Percentiles rank a stretch among this genome's conserved stretches.
These are phyloP conservation scores for Platerodrilus igneus DNA, from an alignment of 2,888 invertebrate genomes.

Conservation along the genomic window DNA sequence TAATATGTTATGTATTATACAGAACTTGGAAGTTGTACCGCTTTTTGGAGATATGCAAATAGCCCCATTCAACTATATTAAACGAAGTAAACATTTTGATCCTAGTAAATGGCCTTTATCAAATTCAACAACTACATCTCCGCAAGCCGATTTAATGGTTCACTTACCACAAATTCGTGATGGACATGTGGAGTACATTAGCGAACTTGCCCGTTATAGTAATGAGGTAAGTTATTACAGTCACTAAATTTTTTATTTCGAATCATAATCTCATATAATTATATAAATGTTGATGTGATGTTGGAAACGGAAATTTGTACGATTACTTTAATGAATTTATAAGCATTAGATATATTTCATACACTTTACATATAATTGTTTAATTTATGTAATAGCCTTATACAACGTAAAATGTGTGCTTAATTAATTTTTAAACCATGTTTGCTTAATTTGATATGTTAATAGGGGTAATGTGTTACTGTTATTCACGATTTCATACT, in stretches of 20 bases:
- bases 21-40: conserved; percentile 92
- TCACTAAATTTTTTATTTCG: background rate
- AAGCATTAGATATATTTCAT: too few relatives aligned
- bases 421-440: too few relatives aligned
- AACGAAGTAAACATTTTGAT: conserved; percentile 89
- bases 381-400: too few relatives aligned
- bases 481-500: conserved; percentile 6
- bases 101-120: conserved; percentile 87
- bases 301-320: too few relatives aligned
- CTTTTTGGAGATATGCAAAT: conserved; percentile 99
- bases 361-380: too few relatives aligned
- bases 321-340: too few relatives aligned
- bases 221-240: conserved; percentile 57
- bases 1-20: conserved; percentile 57
- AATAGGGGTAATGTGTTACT: background rate
- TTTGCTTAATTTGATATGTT: too few relatives aligned
- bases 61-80: conserved; percentile 96
- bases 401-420: too few relatives aligned
- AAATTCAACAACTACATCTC: conserved; percentile 75
- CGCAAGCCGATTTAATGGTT: conserved; percentile 92
- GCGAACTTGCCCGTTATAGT: conserved; percentile 88
- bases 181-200: conserved; percentile 95
- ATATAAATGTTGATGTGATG: too few relatives aligned
- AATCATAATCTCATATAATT: background rate
- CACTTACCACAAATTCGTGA: conserved; percentile 91